Conservation (phyloP, 2,888 invertebrate genomes). For the Amiota mariae region DNA sequence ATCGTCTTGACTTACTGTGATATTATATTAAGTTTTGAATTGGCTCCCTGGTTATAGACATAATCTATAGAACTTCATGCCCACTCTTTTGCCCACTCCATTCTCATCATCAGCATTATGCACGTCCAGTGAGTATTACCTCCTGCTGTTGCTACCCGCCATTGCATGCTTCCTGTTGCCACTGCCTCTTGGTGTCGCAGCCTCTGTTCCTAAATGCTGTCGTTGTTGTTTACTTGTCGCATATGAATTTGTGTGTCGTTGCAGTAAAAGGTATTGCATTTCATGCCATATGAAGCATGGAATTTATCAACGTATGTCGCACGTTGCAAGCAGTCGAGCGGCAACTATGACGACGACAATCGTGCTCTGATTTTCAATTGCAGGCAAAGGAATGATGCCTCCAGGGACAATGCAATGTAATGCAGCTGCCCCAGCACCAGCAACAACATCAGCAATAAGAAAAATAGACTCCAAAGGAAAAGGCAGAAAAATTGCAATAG, state of each 20-base stretch:
- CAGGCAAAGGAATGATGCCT: constrained; percentile 53
- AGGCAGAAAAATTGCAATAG: constrained; percentile 25
- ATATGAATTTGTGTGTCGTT: not conserved
- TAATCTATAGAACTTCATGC: no score
- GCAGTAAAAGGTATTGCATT: not conserved
- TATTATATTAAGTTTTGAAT: no score
- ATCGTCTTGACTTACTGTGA: no score
- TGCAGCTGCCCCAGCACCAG: constrained; percentile 42
- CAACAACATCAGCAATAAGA: constrained; percentile 19
- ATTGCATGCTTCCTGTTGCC: no score
- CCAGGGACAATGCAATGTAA: constrained; percentile 57
- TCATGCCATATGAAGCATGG: constrained; percentile 23
- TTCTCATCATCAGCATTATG: no score
- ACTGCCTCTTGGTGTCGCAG: no score
- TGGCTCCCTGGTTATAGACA: no score
- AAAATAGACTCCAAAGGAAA: constrained; percentile 37
- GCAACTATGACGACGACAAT: constrained; percentile 47
- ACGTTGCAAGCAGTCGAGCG: constrained; percentile 45
- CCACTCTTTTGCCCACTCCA: no score
- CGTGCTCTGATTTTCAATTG: constrained; percentile 66
- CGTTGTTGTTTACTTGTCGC: not conserved
- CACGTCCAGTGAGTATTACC: no score
- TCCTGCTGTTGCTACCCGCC: no score
- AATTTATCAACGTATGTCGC: constrained; percentile 61
- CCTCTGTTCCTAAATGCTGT: no score